Conservation (phyloP, 2,797 vertebrate genomes). For the Hydrophis major region DNA sequence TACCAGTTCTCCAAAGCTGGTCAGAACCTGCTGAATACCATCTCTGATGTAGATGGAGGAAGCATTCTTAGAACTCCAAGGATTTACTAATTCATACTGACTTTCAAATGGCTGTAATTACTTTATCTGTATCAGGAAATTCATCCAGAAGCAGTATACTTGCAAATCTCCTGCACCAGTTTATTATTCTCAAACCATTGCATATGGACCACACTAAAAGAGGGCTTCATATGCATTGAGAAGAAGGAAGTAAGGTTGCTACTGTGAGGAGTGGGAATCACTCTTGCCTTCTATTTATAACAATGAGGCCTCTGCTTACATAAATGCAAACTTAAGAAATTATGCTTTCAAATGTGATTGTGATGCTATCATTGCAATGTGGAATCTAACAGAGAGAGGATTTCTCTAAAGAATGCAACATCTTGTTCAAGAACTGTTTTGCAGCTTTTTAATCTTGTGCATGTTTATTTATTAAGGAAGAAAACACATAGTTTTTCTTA, state of each 20-base stretch:
- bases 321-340: conserved; percentile 46
- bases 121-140: not conserved
- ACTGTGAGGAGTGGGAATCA: conserved; percentile 45
- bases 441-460: conserved; percentile 51
- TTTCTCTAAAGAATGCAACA: conserved; percentile 36
- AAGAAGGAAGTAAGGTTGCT: not conserved
- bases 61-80: not conserved
- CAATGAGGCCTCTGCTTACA: conserved; percentile 18
- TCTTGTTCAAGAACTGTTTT: conserved; percentile 57
- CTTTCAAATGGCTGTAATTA: conserved; percentile 1
- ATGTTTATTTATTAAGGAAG: conserved; percentile 48
- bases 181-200: conserved; percentile 9
- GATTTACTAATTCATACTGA: not conserved
- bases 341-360: conserved; percentile 42
- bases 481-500: conserved; percentile 26
- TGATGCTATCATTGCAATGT: conserved; percentile 48
- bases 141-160: not conserved
- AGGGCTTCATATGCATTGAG: not conserved
- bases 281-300: conserved; percentile 50
- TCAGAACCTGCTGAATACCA: too few relatives aligned
- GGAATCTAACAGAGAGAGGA: conserved; percentile 46
- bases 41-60: not conserved
- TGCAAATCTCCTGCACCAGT: not conserved
- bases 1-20: too few relatives aligned
- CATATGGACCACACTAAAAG: not conserved